Percentiles rank a stretch among this genome's conserved stretches.
These are phyloP conservation scores for Scaptomyza tumidula DNA, from an alignment of 2,888 invertebrate species.

Conservation along the genomic window DNA sequence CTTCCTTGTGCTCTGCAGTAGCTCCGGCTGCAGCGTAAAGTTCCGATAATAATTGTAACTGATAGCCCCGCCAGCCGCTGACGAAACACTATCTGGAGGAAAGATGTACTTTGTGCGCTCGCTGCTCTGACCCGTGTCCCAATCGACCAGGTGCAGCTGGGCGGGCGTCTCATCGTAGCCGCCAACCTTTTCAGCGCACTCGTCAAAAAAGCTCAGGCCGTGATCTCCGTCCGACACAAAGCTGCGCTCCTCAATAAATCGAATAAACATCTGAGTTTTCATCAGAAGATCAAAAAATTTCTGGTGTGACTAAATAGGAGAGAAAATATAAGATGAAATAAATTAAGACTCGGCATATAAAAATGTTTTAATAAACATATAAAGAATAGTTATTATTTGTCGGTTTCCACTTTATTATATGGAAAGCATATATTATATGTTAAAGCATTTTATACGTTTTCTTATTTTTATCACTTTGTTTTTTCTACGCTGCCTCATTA, in stretches of 20 bases:
- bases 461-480: no score
- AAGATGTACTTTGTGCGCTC: conserved; percentile 97
- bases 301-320: conserved; percentile 87
- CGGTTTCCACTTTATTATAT: no score
- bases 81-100: conserved; percentile 91
- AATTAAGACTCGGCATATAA: no score
- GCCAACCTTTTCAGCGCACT: conserved; percentile 93
- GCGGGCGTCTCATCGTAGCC: conserved; percentile 85
- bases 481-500: no score
- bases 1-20: conserved; percentile 85
- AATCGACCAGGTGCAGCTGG: conserved; percentile 90
- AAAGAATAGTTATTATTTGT: no score
- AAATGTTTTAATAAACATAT: no score
- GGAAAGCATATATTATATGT: no score
- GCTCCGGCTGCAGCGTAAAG: conserved; percentile 87
- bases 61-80: conserved; percentile 71
- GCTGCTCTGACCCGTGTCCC: conserved; percentile 91
- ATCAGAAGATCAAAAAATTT: conserved; percentile 95
- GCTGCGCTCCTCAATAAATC: conserved; percentile 99
- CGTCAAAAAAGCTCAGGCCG: conserved; percentile 97
- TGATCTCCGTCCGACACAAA: conserved; percentile 99
- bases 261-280: conserved; percentile 98
- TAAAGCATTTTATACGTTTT: no score
- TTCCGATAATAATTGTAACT: conserved; percentile 86
- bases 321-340: background rate